Percentiles rank a stretch among this genome's conserved stretches.
Evolutionary conservation across 2,113 vertebrate genomes (phyloP).

Genomic region (Electrona antarctica): DNA sequence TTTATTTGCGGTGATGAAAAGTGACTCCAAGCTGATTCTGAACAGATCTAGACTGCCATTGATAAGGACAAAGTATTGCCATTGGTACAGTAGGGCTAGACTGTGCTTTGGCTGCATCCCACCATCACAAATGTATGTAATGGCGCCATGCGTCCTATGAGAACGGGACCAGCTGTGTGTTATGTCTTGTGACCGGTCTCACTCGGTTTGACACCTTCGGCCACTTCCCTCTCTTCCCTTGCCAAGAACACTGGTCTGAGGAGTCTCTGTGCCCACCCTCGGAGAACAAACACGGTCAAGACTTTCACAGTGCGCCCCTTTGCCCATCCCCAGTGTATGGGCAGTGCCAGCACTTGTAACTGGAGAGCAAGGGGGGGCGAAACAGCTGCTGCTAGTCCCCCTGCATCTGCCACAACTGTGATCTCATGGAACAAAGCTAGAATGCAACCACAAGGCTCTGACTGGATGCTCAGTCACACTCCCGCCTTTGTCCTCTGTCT

Average conservation of each 20-base stretch:
- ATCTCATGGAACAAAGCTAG: slow-evolving; percentile 76
- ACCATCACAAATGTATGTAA: slow-evolving; percentile 47
- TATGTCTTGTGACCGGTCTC: slow-evolving; percentile 64
- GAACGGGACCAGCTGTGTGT: slow-evolving; percentile 67
- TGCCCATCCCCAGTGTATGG: slow-evolving; percentile 62
- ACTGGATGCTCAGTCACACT: slow-evolving; percentile 60
- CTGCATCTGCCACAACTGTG: slow-evolving; percentile 79
- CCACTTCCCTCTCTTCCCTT: slow-evolving; percentile 63
- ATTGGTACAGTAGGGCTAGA: slow-evolving; percentile 34
- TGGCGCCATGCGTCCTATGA: slow-evolving; percentile 68
- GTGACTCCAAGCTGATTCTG: neutral
- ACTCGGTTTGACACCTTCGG: slow-evolving; percentile 68
- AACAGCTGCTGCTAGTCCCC: slow-evolving; percentile 77
- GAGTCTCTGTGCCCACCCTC: slow-evolving; percentile 70
- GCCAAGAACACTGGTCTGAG: slow-evolving; percentile 65
- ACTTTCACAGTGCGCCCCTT: slow-evolving; percentile 55
- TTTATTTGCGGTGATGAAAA: no score
- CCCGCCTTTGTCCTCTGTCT: slow-evolving; percentile 54
- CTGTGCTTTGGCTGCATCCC: slow-evolving; percentile 22
- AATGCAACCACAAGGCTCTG: slow-evolving; percentile 69
- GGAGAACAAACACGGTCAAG: slow-evolving; percentile 70
- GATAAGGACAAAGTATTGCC: slow-evolving; percentile 15
- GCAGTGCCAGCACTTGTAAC: slow-evolving; percentile 71
- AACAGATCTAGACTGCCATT: slow-evolving; percentile 11
- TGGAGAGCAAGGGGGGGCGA: slow-evolving; percentile 59